Evolutionary conservation across 2,797 vertebrate genomes (phyloP).

Genomic region (Petrocephalus schoutedeni): DNA sequence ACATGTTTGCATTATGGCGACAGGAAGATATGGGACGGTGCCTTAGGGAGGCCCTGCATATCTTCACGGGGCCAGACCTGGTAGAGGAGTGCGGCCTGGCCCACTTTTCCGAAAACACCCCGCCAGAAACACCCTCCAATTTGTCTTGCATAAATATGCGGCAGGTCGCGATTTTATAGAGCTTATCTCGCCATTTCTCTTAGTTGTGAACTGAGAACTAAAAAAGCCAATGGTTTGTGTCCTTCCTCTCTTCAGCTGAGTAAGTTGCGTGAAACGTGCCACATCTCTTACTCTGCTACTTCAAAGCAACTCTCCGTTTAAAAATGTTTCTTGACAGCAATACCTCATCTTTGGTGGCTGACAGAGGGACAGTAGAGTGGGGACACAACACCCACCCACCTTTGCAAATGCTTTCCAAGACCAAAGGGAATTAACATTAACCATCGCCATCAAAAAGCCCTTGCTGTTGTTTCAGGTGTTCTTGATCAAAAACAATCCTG

Average conservation of each 20-base stretch:
- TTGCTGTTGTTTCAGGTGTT: constrained; percentile 5
- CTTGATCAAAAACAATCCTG: constrained; percentile 1
- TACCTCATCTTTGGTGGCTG: background rate
- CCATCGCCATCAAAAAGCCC: background rate
- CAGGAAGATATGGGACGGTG: background rate
- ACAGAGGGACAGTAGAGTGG: background rate
- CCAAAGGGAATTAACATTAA: constrained; percentile 8
- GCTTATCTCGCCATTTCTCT: background rate
- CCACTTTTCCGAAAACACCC: background rate
- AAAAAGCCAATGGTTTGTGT: background rate
- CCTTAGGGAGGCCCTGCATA: background rate
- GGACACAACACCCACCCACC: background rate
- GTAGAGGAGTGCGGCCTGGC: background rate
- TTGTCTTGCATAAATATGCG: background rate
- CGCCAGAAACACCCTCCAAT: background rate
- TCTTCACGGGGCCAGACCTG: background rate
- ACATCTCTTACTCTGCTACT: background rate
- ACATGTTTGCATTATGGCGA: background rate
- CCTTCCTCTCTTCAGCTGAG: background rate
- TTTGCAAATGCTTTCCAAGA: background rate
- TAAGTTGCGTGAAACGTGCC: background rate
- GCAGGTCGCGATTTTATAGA: background rate
- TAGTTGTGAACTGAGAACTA: background rate
- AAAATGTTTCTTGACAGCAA: background rate
- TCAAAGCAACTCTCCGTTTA: background rate